Conservation (phyloP, 1,140 invertebrate species). For the Pararge aegeria region DNA sequence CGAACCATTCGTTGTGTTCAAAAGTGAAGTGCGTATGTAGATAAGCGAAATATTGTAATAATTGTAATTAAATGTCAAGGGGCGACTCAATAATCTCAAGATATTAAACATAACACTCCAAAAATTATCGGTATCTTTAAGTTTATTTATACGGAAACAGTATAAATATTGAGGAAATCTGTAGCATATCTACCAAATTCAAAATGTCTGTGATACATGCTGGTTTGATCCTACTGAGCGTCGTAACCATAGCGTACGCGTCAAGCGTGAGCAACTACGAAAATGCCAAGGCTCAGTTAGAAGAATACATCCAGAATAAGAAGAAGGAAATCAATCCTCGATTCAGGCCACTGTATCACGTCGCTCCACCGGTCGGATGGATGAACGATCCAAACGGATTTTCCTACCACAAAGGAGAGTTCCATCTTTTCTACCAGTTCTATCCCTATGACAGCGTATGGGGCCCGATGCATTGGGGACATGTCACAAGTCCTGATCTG, state of each 20-base stretch:
- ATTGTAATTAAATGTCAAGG: no score
- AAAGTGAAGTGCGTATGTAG: no score
- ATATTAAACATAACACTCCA: conserved; percentile 31
- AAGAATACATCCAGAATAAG: conserved; percentile 52
- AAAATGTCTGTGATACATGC: conserved; percentile 14
- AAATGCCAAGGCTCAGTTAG: conserved; percentile 41
- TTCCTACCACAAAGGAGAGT: conserved; percentile 59
- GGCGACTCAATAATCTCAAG: not conserved
- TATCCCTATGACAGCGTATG: conserved; percentile 62
- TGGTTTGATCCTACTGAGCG: conserved; percentile 9
- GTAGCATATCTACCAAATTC: conserved; percentile 7
- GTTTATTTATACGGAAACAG: not conserved
- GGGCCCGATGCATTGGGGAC: conserved; percentile 75
- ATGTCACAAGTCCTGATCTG: conserved; percentile 57
- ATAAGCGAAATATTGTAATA: no score
- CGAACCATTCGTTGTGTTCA: no score
- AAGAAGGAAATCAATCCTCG: conserved; percentile 48
- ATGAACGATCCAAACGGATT: conserved; percentile 77
- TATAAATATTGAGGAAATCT: conserved; percentile 25
- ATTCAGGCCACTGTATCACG: conserved; percentile 56
- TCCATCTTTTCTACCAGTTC: conserved; percentile 71
- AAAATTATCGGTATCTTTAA: conserved; percentile 27
- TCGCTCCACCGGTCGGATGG: conserved; percentile 66
- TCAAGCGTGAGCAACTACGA: conserved; percentile 26
- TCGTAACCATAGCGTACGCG: not conserved